Base-by-base conservation (phyloP, 2,888 invertebrate species). In the Gortyna flavago region DNA sequence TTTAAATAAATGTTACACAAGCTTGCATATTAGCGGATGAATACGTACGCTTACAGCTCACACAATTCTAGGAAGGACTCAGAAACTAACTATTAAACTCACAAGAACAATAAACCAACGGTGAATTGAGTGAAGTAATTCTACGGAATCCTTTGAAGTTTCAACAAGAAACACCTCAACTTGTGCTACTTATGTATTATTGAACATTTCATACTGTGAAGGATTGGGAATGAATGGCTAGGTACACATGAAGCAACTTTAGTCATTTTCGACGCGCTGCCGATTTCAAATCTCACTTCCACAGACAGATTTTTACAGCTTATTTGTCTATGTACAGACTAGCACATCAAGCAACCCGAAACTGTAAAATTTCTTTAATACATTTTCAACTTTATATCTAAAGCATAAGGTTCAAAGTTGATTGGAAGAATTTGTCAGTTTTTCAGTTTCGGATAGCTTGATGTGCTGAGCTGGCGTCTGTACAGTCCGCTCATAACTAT, bases 131-230 rank as follows among this genome's bases (percentile, higher is more conserved):
- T 44, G 41, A 29, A 32, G 41, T 69, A 72, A 72, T n/a, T 44
- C 70, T 11, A 25, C 8, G 4, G n/a, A 69, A 72, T 13, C n/a
- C 21, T 72, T 48, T 71, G 32, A 48, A 71, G n/a, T 72, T 35
- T 71, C 13, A 35, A 72, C 44, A 44, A 35, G 44, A 32, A 59
- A n/a, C 44, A 18, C 5, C 25, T 13, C 13, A 44, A 25, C 18
- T 18, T n/a, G 9, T 44, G 21, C 18, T 11, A 29, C n/a, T n/a
- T n/a, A n/a, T n/a, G n/a, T n/a, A n/a, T n/a, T 29, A 38, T 3
- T 38, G 13, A 13, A n/a, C 18, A n/a, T 51, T 64, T 51, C 2
- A 25, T 38, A 18, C 9, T 25, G 21, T 21, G 16, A 25, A 29
- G 18, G 38, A 74, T 32, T 25, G 25, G 4, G 6, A 54, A 41